A percentile compares a stretch with the other conserved stretches of the same genome.
Conservation (phyloP, 2,888 invertebrate species). For the Harmothoe impar region DNA sequence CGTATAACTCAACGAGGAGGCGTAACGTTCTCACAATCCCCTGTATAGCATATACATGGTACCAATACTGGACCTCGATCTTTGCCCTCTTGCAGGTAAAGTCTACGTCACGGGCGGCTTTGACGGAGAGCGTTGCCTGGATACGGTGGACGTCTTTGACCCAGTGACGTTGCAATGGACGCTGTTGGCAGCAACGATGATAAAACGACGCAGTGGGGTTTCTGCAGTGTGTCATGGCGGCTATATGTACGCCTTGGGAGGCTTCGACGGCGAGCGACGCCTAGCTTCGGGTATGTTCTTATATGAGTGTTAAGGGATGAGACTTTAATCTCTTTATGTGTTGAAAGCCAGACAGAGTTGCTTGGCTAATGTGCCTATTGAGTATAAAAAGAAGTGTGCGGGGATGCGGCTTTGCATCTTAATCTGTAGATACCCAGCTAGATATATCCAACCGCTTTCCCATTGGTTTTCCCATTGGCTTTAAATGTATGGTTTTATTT, state of each 20-base stretch:
- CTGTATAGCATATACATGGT: too few relatives aligned
- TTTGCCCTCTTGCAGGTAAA: constrained; percentile 84
- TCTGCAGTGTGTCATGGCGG: constrained; percentile 88
- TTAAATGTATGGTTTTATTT: too few relatives aligned
- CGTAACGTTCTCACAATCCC: too few relatives aligned
- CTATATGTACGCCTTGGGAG: constrained; percentile 90
- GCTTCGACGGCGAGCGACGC: constrained; percentile 90
- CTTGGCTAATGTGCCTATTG: background rate
- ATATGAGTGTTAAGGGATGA: background rate
- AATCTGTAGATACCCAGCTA: too few relatives aligned
- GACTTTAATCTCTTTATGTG: background rate
- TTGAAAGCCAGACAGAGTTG: too few relatives aligned
- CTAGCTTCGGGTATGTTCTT: constrained; percentile 87
- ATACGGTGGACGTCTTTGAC: constrained; percentile 90
- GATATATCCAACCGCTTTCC: too few relatives aligned
- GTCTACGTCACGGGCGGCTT: constrained; percentile 92
- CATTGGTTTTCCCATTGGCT: too few relatives aligned
- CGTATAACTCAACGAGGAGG: too few relatives aligned
- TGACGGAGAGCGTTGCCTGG: constrained; percentile 90
- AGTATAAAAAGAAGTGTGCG: background rate
- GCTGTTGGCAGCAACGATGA: constrained; percentile 88
- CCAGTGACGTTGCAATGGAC: constrained; percentile 89
- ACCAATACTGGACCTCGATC: too few relatives aligned
- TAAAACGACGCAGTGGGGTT: constrained; percentile 90
- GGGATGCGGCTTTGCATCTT: too few relatives aligned